A percentile compares a stretch with the other conserved stretches of the same genome.
Conservation (phyloP, 1,140 invertebrate genomes). For the Kradibia gibbosae region DNA sequence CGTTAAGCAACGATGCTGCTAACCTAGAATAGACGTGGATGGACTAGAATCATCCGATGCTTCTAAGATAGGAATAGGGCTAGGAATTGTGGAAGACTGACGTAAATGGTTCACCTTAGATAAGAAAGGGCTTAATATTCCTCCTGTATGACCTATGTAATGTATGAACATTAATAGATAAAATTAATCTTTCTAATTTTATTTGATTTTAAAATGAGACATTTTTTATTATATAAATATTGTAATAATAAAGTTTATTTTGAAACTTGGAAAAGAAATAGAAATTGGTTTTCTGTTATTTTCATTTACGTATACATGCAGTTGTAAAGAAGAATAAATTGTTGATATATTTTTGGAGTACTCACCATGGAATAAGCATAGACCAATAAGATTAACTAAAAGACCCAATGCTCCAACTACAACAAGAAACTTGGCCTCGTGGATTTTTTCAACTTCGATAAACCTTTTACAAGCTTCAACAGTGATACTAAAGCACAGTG, state of each 20-base stretch:
- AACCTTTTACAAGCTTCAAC: constrained; percentile 93
- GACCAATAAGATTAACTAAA: constrained; percentile 86
- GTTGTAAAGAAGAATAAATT: neutral
- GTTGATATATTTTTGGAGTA: neutral
- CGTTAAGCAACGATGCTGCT: constrained; percentile 16
- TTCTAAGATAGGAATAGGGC: constrained; percentile 19
- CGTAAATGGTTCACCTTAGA: constrained; percentile 20
- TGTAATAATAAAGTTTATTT: neutral
- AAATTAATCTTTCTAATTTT: neutral
- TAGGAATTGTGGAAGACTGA: neutral
- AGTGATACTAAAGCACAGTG: constrained; percentile 92
- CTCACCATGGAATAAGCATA: constrained; percentile 87
- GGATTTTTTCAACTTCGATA: constrained; percentile 87
- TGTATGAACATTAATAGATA: constrained; percentile 5
- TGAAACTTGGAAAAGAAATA: neutral
- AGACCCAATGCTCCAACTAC: constrained; percentile 86
- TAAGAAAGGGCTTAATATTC: constrained; percentile 29
- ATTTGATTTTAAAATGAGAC: neutral
- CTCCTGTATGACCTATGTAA: constrained; percentile 26
- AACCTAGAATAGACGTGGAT: constrained; percentile 40
- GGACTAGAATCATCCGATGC: constrained; percentile 1
- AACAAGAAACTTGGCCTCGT: constrained; percentile 83
- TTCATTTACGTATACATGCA: neutral
- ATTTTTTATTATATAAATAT: neutral
- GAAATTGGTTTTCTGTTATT: neutral